These are phyloP conservation scores for Drosophila vallismaia DNA, from an alignment of 2,888 invertebrate species.

Conservation along the genomic window DNA sequence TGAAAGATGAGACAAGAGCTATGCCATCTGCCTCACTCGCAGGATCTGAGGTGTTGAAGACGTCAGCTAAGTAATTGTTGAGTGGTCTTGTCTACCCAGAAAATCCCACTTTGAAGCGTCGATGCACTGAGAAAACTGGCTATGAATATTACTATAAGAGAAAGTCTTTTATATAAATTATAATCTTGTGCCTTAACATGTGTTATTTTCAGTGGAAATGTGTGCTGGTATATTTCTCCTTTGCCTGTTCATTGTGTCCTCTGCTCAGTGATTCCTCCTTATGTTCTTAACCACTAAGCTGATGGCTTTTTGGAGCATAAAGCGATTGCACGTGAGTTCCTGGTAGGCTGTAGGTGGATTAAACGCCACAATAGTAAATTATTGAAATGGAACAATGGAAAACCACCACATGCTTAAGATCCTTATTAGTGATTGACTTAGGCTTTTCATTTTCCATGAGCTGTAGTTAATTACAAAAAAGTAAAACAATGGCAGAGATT, in stretches of 20 bases:
- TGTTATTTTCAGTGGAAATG: constrained; percentile 17
- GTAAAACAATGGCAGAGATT: neutral
- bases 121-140: constrained; percentile 5
- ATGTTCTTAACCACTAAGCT: constrained; percentile 54
- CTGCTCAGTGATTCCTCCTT: constrained; percentile 49
- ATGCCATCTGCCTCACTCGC: neutral
- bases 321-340: constrained; percentile 23
- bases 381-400: constrained; percentile 18
- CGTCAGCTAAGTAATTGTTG: constrained; percentile 46
- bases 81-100: constrained; percentile 8
- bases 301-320: constrained; percentile 39
- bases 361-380: constrained; percentile 18
- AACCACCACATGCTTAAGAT: neutral
- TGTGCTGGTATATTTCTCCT: constrained; percentile 7
- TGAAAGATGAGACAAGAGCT: constrained; percentile 33
- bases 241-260: constrained; percentile 33
- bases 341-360: constrained; percentile 16
- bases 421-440: neutral
- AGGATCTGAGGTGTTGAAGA: constrained; percentile 24
- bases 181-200: neutral
- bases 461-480: constrained; percentile 15
- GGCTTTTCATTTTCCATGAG: constrained; percentile 25
- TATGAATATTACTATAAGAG: neutral
- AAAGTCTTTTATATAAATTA: neutral
- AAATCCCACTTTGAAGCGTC: neutral